Evolutionary conservation across 2,113 vertebrate genomes (phyloP).

Genomic region (Rhynchomys soricoides): DNA sequence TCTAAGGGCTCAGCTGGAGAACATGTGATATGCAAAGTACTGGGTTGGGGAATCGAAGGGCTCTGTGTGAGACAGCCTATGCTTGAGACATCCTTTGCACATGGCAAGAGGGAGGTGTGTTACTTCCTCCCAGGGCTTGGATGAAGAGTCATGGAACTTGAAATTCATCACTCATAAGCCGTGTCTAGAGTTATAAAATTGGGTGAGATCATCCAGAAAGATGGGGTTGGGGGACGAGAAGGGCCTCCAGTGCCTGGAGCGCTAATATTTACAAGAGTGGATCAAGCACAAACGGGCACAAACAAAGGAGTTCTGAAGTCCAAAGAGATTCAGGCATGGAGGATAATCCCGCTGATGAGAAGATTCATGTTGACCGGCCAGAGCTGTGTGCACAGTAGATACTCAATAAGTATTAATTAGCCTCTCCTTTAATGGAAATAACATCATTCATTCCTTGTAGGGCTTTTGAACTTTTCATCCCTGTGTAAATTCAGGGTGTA

Average conservation of each 20-base stretch:
- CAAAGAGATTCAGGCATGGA: not conserved
- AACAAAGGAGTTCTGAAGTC: not conserved
- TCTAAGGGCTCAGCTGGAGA: not conserved
- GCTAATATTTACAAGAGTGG: not conserved
- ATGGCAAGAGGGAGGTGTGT: not conserved
- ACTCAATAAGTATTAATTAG: not conserved
- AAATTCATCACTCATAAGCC: fast-evolving
- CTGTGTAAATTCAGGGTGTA: slow-evolving; percentile 62
- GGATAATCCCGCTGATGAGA: not conserved
- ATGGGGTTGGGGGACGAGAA: not conserved
- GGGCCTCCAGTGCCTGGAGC: not conserved
- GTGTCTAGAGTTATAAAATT: not conserved
- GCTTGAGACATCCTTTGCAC: not conserved
- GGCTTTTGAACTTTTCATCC: slow-evolving; percentile 53
- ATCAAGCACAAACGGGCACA: not conserved
- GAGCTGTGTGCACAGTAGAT: not conserved
- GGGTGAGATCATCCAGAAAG: not conserved
- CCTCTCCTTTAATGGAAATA: slow-evolving; percentile 40
- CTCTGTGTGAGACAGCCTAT: not conserved
- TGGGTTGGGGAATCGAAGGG: too few species aligned
- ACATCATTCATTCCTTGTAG: slow-evolving; percentile 38
- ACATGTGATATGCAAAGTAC: not conserved
- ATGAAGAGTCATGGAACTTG: not conserved
- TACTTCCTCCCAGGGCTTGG: not conserved
- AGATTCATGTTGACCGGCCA: not conserved